Evolutionary conservation across 2,113 vertebrate species (phyloP).

Genomic region (Leptobrachium ailaonicum): DNA sequence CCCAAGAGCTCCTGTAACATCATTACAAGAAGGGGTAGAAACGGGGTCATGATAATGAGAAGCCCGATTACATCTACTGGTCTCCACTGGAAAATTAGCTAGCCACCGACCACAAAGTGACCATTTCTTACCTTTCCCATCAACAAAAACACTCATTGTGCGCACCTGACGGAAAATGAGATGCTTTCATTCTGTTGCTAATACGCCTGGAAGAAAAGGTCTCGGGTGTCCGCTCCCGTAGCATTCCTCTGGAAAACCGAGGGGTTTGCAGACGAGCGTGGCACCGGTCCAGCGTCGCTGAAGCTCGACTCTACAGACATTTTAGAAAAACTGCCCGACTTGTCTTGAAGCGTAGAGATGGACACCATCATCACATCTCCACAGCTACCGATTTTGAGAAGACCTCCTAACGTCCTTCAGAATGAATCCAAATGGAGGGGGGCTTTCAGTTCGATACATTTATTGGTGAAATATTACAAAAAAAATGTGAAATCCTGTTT

Average conservation of each 20-base stretch:
- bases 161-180: constrained; percentile 65
- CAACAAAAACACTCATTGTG: constrained; percentile 66
- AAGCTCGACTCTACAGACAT: constrained; percentile 42
- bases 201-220: constrained; percentile 56
- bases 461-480: too few species aligned
- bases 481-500: too few species aligned
- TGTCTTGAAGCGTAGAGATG: background rate
- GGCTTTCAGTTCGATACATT: too few species aligned
- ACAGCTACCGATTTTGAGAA: background rate
- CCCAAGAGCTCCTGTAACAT: constrained; percentile 54
- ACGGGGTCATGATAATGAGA: constrained; percentile 58
- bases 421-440: too few species aligned
- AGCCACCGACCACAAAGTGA: constrained; percentile 52
- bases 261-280: constrained; percentile 49
- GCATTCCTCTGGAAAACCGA: constrained; percentile 54
- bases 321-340: background rate
- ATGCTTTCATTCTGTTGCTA: constrained; percentile 64
- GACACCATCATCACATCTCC: too few species aligned
- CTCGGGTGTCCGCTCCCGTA: constrained; percentile 47
- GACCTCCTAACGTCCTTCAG: too few species aligned
- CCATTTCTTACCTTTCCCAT: constrained; percentile 43
- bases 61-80: constrained; percentile 54
- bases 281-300: constrained; percentile 51
- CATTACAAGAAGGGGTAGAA: constrained; percentile 62
- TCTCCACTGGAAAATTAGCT: constrained; percentile 53